Percentiles rank a stretch among this genome's conserved stretches.
Evolutionary conservation across 2,113 vertebrate species (phyloP).

Genomic region (Barnardius zonarius): DNA sequence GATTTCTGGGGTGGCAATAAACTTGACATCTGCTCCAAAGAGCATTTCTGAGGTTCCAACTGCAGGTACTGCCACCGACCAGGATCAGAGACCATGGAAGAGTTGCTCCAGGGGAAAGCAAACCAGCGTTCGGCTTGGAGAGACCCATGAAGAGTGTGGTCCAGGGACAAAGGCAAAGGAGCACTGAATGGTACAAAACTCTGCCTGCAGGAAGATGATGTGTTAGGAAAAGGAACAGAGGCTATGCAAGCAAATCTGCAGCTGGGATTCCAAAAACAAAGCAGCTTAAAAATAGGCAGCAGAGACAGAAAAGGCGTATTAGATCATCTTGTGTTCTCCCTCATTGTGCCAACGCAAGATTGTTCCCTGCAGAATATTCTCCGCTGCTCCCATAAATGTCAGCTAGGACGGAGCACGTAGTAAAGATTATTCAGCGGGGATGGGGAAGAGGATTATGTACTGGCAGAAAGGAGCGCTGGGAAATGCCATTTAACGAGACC

Average conservation of each 20-base stretch:
- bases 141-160: background rate
- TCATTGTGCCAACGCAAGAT: background rate
- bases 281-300: constrained; percentile 25
- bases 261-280: constrained; percentile 36
- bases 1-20: background rate
- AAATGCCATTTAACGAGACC: background rate
- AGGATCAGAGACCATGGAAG: background rate
- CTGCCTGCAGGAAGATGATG: background rate
- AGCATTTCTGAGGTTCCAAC: background rate
- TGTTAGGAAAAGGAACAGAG: background rate
- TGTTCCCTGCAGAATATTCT: constrained; percentile 1
- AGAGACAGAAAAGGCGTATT: background rate
- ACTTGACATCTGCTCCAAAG: background rate
- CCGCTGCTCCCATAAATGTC: constrained; percentile 22
- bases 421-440: background rate
- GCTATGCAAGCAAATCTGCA: background rate
- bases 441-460: background rate
- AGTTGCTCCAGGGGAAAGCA: background rate
- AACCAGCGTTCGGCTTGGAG: background rate
- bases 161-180: background rate
- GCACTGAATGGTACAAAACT: background rate
- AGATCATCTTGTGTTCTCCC: background rate
- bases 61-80: background rate
- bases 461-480: background rate
- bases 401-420: background rate